phyloP scores from a whole-genome alignment of 2,797 vertebrate species.

The Chelonia mydas region DNA sequence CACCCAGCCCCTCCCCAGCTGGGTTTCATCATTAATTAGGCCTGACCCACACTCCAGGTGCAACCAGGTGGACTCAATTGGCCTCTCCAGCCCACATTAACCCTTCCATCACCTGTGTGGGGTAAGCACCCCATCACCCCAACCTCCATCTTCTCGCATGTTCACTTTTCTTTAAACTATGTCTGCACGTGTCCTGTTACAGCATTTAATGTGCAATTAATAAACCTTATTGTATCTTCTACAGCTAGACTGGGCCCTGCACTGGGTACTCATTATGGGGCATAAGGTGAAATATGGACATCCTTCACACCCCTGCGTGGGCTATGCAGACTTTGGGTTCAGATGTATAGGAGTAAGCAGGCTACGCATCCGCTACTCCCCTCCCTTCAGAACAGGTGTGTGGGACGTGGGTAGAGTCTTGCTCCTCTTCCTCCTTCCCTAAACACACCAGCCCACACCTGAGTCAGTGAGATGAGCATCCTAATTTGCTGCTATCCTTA shows the following conservation, averaged over 20 bases:
- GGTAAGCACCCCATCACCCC: not conserved
- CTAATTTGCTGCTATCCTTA: not conserved
- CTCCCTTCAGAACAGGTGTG: not conserved
- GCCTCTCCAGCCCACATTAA: not conserved
- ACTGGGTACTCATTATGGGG: not conserved
- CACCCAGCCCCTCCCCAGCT: not conserved
- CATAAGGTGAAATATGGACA: not conserved
- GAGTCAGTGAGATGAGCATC: not conserved
- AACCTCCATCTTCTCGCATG: not conserved
- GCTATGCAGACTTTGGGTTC: accelerated
- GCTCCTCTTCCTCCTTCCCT: not conserved
- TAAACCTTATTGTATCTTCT: not conserved
- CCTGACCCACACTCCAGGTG: not conserved
- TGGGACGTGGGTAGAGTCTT: not conserved
- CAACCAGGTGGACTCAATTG: not conserved
- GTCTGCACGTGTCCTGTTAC: not conserved
- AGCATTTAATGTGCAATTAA: not conserved
- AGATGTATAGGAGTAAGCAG: not conserved
- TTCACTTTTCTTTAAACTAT: not conserved
- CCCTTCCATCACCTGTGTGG: not conserved
- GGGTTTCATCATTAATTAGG: not conserved
- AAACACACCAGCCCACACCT: not conserved
- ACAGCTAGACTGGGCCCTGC: not conserved
- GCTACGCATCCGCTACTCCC: not conserved
- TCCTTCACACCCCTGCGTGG: not conserved